These are phyloP conservation scores for Choristoneura fumiferana DNA, from an alignment of 1,140 invertebrate genomes.

Conservation along the genomic window DNA sequence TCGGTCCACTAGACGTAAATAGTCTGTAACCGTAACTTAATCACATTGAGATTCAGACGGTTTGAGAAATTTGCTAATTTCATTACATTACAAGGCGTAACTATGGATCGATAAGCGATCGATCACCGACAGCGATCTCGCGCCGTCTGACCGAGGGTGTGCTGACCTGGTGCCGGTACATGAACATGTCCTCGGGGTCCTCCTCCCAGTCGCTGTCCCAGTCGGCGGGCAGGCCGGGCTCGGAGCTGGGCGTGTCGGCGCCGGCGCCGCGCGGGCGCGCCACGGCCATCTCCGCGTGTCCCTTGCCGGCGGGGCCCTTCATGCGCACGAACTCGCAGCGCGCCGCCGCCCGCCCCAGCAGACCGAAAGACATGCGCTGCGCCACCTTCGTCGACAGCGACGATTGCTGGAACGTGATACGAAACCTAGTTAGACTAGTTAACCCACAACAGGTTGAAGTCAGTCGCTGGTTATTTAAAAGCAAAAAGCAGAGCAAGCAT, in stretches of 20 bases:
- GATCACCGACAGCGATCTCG: no score
- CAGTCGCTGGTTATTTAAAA: no score
- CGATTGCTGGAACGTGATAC: constrained; percentile 83
- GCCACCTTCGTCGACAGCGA: constrained; percentile 96
- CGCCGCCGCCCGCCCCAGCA: constrained; percentile 88
- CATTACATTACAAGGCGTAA: no score
- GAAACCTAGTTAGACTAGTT: neutral
- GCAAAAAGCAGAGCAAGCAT: no score
- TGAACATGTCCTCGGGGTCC: constrained; percentile 90
- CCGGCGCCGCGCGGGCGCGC: constrained; percentile 94
- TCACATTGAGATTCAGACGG: no score
- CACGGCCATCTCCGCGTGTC: constrained; percentile 98
- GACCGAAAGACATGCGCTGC: constrained; percentile 96
- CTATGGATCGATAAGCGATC: no score
- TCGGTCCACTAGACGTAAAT: no score
- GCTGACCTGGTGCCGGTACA: constrained; percentile 88
- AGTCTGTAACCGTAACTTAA: no score
- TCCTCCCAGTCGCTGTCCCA: constrained; percentile 93
- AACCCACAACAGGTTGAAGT: no score
- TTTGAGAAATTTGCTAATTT: no score
- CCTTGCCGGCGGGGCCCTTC: constrained; percentile 97
- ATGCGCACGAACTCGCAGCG: constrained; percentile 98
- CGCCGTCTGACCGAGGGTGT: neutral
- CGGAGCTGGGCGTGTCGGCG: constrained; percentile 96
- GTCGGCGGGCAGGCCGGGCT: constrained; percentile 91